Evolutionary conservation across 1,140 invertebrate species (phyloP), one percentile per base, ranked within the genome.

Genomic region (Matsumurasca onukii): DNA sequence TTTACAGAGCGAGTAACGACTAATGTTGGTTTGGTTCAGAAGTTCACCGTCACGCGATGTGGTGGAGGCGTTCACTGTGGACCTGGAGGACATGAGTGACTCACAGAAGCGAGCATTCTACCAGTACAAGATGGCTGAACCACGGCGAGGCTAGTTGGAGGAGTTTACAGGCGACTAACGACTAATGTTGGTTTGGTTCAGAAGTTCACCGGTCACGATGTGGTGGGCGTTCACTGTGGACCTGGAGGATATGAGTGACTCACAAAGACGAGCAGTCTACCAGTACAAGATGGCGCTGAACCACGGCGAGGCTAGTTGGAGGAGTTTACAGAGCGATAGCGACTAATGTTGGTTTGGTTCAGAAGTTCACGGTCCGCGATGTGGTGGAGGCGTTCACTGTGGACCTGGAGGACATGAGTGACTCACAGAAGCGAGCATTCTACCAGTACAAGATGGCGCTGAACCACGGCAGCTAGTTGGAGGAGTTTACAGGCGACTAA

Each of bases 401-500:
- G 22, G 80, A 87, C 75, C 85, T 85, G 73, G 74, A 80, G 1
- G 79, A 75, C 71, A 81, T 88, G 74, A 73, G 84, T 69, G 81
- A 84, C 30, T 82, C 86, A 3, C 81, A 71, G 62, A 75, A 75
- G 72, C 81, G 77, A 73, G 81, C 78, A 76, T 75, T 88, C 0
- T 80, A 79, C 68, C 78, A 82, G 49, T 81, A 87, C 59, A 80
- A 89, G 73, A 76, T 82, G 30, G 86, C 91, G 48, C 79, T 92
- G 22, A 90, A 91, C 73, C 82, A 84, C 66, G 82, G 86, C 49
- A 81, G 85, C 72, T 86, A 88, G 88, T 1, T 91, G 90, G 84
- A 77, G 82, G 27, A 84, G 83, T 72, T 82, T 92, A 13, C 80
- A 86, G 65, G 81, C 85, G 48, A 89, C 90, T n/a, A n/a, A n/a